Base-by-base conservation (phyloP, 2,888 invertebrate species). In the Rhagonycha lutea region DNA sequence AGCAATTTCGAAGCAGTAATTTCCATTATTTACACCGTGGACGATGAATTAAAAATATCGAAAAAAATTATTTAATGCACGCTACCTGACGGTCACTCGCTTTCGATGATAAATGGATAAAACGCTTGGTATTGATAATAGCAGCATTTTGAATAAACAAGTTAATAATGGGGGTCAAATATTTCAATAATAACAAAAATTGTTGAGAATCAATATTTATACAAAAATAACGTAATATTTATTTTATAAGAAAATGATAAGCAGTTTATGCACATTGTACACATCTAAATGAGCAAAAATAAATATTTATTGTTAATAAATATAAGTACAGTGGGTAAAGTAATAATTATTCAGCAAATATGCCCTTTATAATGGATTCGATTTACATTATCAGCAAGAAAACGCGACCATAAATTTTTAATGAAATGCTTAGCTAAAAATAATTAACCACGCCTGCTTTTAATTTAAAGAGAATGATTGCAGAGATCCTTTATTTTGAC, bases 231-330 rank as follows among this genome's bases (percentile, higher is more conserved):
- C 81, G 82, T 82, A 47, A 79, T 78, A 83, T 83, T 84, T 84
- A 85, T 86, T n/a, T 85, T 85, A 85, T 84, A 83, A 85, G 86
- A 85, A 86, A 86, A 86, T 84, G 86, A 86, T 86, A 86, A 86
- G 85, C 86, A 86, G 86, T 84, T 83, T 87, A 83, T 83, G 84
- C 82, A 86, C 26, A 65, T 24, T 65, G 63, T 65, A 65, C 84
- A 86, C 85, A 86, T 84, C 85, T 85, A 85, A 86, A 86, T 85
- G 86, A 85, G 83, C 85, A 84, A 85, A 84, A 81, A 84, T 84
- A 82, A 87, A 87, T 86, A 87, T 86, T 86, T 86, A 83, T 85
- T 47, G 47, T 47, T 47, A 47, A 47, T 47, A 47, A 47, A n/a
- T 47, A 28, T 26, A 47, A n/a, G 78, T 77, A 24, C n/a, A n/a